phyloP scores from a whole-genome alignment of 2,888 invertebrate genomes.

The Amiota minor region DNA sequence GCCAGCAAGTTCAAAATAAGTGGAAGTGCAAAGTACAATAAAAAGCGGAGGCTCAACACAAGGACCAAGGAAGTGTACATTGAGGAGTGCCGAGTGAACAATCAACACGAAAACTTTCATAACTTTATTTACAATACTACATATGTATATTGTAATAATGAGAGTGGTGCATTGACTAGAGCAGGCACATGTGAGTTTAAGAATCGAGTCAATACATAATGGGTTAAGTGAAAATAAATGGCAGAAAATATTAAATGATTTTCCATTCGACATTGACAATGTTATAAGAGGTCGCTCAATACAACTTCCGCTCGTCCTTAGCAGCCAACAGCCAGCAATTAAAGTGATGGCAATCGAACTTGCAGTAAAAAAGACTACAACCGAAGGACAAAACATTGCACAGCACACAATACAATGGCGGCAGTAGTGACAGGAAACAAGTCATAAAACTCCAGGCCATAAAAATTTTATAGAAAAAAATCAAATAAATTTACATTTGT shows the following conservation, averaged over 20 bases:
- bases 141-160: too few species aligned
- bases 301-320: constrained; percentile 12
- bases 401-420: too few species aligned
- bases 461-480: neutral
- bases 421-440: constrained; percentile 18
- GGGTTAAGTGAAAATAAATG: constrained; percentile 10
- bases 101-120: constrained; percentile 10
- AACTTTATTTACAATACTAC: neutral
- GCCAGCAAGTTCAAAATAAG: constrained; percentile 13
- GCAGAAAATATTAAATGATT: neutral
- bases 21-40: constrained; percentile 23
- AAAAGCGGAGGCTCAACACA: neutral
- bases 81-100: neutral
- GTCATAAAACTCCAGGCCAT: constrained; percentile 17
- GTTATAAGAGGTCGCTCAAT: constrained; percentile 6
- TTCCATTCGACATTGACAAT: neutral
- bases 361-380: neutral
- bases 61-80: neutral
- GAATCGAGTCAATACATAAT: neutral
- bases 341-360: constrained; percentile 1
- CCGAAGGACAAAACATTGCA: neutral
- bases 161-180: too few species aligned
- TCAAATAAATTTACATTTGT: too few species aligned
- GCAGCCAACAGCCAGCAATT: neutral
- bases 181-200: neutral